Base-by-base conservation (phyloP, 1,140 invertebrate genomes). In the Eurosta solidaginis region DNA sequence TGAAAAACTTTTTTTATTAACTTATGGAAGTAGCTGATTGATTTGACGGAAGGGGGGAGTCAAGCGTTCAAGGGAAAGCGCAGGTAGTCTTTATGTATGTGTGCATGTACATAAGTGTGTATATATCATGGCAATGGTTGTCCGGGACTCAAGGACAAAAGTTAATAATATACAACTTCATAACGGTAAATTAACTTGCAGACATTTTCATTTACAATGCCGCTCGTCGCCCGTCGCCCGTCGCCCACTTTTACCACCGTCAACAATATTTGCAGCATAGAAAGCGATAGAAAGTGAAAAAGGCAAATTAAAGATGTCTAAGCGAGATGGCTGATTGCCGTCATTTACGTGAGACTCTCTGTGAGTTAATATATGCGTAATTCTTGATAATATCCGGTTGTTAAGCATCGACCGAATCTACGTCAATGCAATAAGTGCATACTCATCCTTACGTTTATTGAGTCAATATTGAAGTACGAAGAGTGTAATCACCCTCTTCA, bases 181-280 rank as follows among this genome's bases (percentile, higher is more conserved):
- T 78, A 75, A 78, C 52, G 78, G 40, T 78, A 78, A 78, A 78
- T 78, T 78, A 76, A 78, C 78, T 78, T 73, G 78, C 52, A 59
- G 74, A 73, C 40, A 78, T 75, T 78, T 75, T 49, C 36, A 74
- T 74, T 74, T 47, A 74, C 20, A n/a, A n/a, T n/a, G n/a, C n/a
- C n/a, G n/a, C n/a, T n/a, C n/a, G 68, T 44, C 14, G 40, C 45
- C 25, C 44, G 10, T 33, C 10, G 45, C 14, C 40, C 22, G 17
- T 52, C 33, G 59, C 59, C 59, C 59, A 68, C 33, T 42, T 40
- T 14, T 9, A 22, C n/a, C 59, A 20, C 2, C 29, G 54, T 40
- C 7, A 22, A 6, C 20, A n/a, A 17, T 49, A 33, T 12, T 29
- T 33, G 54, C n/a, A n/a, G n/a, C n/a, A n/a, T n/a, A n/a, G n/a